Percentiles rank a stretch among this genome's conserved stretches.
phyloP scores from a whole-genome alignment of 2,113 vertebrate species.

The Cranoglanis bouderius region DNA sequence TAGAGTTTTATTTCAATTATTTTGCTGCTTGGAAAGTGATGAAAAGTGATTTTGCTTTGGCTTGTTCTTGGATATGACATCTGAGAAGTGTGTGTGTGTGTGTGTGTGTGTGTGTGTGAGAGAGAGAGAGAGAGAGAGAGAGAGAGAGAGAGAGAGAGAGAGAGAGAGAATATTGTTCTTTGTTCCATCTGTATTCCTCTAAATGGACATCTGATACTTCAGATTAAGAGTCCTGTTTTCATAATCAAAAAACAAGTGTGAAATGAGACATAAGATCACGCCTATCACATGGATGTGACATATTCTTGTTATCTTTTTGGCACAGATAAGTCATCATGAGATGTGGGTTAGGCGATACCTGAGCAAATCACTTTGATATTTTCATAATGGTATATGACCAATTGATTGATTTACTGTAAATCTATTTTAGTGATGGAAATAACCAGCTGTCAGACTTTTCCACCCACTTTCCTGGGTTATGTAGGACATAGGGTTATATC shows the following conservation, averaged over 20 bases:
- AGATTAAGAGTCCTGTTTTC: neutral
- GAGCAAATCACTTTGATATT: neutral
- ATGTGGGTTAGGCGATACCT: neutral
- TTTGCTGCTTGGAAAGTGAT: neutral
- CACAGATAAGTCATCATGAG: neutral
- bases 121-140: neutral
- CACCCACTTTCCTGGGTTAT: neutral
- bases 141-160: neutral
- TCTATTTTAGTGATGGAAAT: neutral
- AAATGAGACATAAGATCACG: neutral
- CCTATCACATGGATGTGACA: neutral
- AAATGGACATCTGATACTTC: conserved; percentile 3
- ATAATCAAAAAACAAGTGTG: neutral
- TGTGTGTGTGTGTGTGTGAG: neutral
- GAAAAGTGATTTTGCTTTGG: neutral
- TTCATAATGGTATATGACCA: neutral
- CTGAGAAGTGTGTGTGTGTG: neutral
- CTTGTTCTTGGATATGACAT: neutral
- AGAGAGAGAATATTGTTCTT: neutral
- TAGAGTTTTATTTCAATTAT: conserved; percentile 7
- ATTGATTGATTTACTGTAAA: neutral
- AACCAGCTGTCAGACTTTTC: neutral
- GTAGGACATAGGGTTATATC: neutral
- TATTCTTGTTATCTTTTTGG: conserved; percentile 7
- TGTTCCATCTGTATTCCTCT: neutral